phyloP scores from a whole-genome alignment of 2,888 invertebrate genomes.

The Hypercompe scribonia region DNA sequence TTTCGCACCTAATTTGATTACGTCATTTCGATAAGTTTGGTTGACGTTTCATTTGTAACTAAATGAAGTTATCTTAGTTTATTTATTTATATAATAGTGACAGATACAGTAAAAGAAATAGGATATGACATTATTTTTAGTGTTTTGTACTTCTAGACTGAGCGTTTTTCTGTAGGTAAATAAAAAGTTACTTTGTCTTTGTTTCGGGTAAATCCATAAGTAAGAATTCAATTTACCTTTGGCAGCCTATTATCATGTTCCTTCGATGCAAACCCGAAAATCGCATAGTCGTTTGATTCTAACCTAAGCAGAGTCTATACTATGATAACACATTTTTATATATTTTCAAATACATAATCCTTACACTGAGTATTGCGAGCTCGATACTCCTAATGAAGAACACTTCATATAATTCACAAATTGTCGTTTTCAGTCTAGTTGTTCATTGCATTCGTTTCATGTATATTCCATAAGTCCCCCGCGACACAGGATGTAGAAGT shows the following conservation, averaged over 20 bases:
- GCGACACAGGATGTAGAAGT: background rate
- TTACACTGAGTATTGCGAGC: background rate
- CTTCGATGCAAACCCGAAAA: too few species aligned
- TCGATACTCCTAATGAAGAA: background rate
- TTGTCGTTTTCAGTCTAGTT: background rate
- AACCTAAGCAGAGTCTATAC: background rate
- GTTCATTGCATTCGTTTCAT: background rate
- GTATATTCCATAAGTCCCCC: background rate
- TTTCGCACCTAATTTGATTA: slow-evolving; percentile 23
- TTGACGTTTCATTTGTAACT: background rate
- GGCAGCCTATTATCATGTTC: too few species aligned
- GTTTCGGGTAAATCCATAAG: too few species aligned
- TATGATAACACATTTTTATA: too few species aligned
- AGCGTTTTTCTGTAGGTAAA: background rate
- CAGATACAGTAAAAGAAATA: background rate
- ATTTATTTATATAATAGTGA: background rate
- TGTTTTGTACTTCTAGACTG: background rate
- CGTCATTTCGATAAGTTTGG: slow-evolving; percentile 6
- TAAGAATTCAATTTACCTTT: too few species aligned
- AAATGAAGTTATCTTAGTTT: background rate
- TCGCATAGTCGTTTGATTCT: background rate
- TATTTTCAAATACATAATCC: too few species aligned
- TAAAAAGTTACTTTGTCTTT: too few species aligned
- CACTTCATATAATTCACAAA: background rate
- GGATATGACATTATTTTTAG: background rate